These are phyloP conservation scores for Oscheius sp. DNA, from an alignment of 2,888 invertebrate species.

Conservation along the genomic window DNA sequence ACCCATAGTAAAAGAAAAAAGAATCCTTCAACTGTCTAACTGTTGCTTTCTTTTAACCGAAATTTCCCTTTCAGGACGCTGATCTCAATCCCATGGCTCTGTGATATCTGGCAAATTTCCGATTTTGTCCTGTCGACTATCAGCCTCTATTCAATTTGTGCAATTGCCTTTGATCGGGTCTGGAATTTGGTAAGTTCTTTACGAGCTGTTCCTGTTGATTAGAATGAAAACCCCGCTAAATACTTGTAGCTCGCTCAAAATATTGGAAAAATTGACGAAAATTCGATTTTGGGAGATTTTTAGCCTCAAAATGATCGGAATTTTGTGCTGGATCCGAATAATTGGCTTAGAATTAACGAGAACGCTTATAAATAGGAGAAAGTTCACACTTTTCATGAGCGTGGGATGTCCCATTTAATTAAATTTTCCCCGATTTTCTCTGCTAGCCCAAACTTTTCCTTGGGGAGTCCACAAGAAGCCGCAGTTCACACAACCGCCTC, in stretches of 20 bases:
- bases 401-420: not conserved
- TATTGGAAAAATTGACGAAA: not conserved
- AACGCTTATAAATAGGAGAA: too few relatives aligned
- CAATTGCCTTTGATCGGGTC: constrained; percentile 66
- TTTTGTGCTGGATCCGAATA: too few relatives aligned
- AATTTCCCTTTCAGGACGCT: constrained; percentile 6
- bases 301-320: too few relatives aligned
- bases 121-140: constrained; percentile 57
- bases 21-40: not conserved
- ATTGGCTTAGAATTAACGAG: too few relatives aligned
- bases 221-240: too few relatives aligned
- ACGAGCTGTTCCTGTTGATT: not conserved
- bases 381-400: not conserved
- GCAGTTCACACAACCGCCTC: too few relatives aligned
- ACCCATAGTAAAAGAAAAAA: not conserved
- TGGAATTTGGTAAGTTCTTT: constrained; percentile 55
- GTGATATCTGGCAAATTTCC: constrained; percentile 34
- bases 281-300: too few relatives aligned
- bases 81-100: constrained; percentile 18
- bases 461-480: too few relatives aligned
- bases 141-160: constrained; percentile 67
- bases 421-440: not conserved
- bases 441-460: too few relatives aligned
- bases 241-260: not conserved
- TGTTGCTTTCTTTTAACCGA: constrained; percentile 22